Base-by-base conservation (phyloP, 2,113 vertebrate species). In the Riparia riparia region DNA sequence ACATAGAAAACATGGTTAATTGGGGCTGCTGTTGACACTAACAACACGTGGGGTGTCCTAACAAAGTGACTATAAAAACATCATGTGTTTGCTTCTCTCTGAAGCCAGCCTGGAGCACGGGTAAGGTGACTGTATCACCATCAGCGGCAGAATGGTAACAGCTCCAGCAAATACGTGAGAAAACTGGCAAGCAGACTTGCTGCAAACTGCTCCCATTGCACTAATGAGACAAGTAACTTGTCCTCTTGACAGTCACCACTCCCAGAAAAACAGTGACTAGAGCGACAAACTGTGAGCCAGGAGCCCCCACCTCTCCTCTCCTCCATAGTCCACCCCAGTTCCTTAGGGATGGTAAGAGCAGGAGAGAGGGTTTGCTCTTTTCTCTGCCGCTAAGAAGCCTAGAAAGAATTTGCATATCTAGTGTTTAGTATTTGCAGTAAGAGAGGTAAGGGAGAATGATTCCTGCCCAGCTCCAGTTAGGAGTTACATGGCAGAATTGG, bases 291-390 rank as follows among this genome's bases (percentile, higher is more conserved):
- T 11, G 18, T 1, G 1, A 82, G 11, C 5, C 34, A 71, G 50
- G 17, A 6, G 19, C 3, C 12, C 13, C 2, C 25, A 21, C 4
- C 32, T 25, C 6, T 53, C 18, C 26, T 66, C 2, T 9, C 2
- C 2, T 61, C 19, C 19, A 10, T 32, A 9, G 70, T 82, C 19
- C 11, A 80, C 4, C 13, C 4, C 54, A 47, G 2, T 34, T 80
- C 11, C 32, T 76, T 47, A 64, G 29, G 44, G 37, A 79, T 26
- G 14, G 26, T 34, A 69, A 68, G 21, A 65, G 6, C 26, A 78
- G 10, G 8, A 7, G 50, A 58, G 47, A 63, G 13, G 25, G 28
- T 32, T 79, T 4, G 1, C 49, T 82, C n/a, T 74, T 29, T 39
- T 24, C 50, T 49, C 37, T 66, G 18, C 66, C 44, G n/a, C 61